A percentile compares a stretch with the other conserved stretches of the same genome.
Evolutionary conservation across 1,140 invertebrate species (phyloP).

Genomic region (Drosophila micromelanica): DNA sequence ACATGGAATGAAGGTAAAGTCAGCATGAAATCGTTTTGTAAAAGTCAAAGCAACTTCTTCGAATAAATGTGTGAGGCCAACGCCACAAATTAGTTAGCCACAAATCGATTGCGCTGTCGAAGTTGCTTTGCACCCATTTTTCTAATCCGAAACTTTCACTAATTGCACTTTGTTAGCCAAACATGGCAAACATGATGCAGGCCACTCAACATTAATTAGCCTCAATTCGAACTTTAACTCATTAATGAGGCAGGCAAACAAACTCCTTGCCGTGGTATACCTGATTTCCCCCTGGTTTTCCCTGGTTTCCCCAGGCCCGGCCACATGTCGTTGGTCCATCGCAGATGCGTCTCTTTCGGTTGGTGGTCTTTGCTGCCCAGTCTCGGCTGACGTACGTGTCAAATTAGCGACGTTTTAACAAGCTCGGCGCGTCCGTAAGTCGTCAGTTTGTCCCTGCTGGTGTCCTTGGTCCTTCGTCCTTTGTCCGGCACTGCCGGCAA

Average conservation of each 20-base stretch:
- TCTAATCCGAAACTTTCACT: conserved; percentile 54
- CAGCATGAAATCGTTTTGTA: background rate
- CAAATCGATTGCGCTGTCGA: conserved; percentile 9
- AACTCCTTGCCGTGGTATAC: conserved; percentile 42
- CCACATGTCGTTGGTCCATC: conserved; percentile 15
- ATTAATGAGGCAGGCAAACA: conserved; percentile 71
- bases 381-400: conserved; percentile 71
- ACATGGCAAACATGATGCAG: conserved; percentile 36
- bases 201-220: conserved; percentile 74
- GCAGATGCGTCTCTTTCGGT: conserved; percentile 20
- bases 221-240: conserved; percentile 73
- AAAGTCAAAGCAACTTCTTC: background rate
- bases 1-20: background rate
- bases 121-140: conserved; percentile 9
- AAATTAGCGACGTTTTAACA: conserved; percentile 79
- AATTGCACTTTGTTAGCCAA: conserved; percentile 66
- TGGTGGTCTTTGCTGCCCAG: conserved; percentile 21
- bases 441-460: conserved; percentile 9
- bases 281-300: conserved; percentile 19
- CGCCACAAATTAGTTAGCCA: background rate
- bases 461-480: conserved; percentile 4
- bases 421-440: conserved; percentile 44
- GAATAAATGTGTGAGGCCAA: background rate
- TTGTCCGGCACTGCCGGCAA: conserved; percentile 41
- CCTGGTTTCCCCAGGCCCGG: background rate